Evolutionary conservation across 2,888 invertebrate species (phyloP).

Genomic region (Drosophila robusta): DNA sequence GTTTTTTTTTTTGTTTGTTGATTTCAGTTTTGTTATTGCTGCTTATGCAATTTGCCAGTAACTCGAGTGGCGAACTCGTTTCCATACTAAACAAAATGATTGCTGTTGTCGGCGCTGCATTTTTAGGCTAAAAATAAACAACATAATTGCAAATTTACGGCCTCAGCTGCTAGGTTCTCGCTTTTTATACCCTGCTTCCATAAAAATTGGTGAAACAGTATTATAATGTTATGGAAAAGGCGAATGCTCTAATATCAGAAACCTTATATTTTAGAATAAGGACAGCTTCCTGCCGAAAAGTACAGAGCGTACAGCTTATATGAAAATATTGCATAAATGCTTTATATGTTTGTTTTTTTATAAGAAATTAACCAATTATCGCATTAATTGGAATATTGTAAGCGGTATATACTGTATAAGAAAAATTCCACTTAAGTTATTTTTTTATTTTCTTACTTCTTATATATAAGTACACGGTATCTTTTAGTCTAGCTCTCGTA

Average conservation of each 20-base stretch:
- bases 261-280: not conserved
- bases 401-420: too few species aligned
- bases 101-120: constrained; percentile 39
- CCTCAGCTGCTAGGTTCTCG: constrained; percentile 24
- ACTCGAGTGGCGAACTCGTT: constrained; percentile 46
- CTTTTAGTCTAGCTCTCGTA: not conserved
- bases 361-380: too few species aligned
- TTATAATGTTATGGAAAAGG: not conserved
- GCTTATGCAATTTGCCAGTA: constrained; percentile 54
- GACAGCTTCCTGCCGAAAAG: too few species aligned
- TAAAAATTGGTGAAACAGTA: not conserved
- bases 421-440: not conserved
- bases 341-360: too few species aligned
- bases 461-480: not conserved
- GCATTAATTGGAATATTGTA: too few species aligned
- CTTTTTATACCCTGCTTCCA: constrained; percentile 11
- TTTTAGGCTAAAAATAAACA: constrained; percentile 65
- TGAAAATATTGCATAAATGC: too few species aligned
- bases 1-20: constrained; percentile 29
- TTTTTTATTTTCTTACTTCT: too few species aligned
- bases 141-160: constrained; percentile 58
- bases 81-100: constrained; percentile 52
- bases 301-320: too few species aligned
- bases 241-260: not conserved
- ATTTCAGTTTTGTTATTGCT: constrained; percentile 24